Evolutionary conservation across 2,888 invertebrate genomes (phyloP).

Genomic region (Drosophila mettleri): DNA sequence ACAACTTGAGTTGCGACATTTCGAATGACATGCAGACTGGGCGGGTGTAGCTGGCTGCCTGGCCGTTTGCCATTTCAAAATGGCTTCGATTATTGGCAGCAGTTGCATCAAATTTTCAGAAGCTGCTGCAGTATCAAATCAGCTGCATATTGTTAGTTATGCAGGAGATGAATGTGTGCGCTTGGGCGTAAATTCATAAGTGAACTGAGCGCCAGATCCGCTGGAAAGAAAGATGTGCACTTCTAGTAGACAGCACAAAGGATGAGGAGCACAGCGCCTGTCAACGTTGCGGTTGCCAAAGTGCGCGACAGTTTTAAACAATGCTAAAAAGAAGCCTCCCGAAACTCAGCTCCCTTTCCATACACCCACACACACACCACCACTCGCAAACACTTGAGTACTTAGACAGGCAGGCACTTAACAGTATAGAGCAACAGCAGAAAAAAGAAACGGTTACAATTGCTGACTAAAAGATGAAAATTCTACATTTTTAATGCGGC

Average conservation of each 20-base stretch:
- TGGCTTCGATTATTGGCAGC: constrained; percentile 40
- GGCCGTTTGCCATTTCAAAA: constrained; percentile 24
- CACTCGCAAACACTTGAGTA: constrained; percentile 58
- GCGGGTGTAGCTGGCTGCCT: constrained; percentile 8
- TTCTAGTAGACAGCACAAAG: constrained; percentile 11
- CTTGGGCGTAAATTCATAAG: constrained; percentile 71
- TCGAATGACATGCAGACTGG: neutral
- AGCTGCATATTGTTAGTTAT: constrained; percentile 41
- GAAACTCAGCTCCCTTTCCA: neutral
- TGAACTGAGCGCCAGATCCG: constrained; percentile 46
- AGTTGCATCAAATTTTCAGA: constrained; percentile 27
- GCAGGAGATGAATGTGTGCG: constrained; percentile 27
- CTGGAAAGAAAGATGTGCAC: constrained; percentile 23
- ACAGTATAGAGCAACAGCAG: neutral
- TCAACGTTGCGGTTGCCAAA: constrained; percentile 52
- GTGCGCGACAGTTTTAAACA: constrained; percentile 69
- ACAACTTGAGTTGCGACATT: constrained; percentile 1
- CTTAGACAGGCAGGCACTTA: constrained; percentile 79
- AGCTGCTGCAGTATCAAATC: constrained; percentile 17
- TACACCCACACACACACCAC: neutral
- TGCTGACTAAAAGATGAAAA: constrained; percentile 82
- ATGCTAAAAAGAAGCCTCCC: constrained; percentile 35
- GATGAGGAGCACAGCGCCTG: constrained; percentile 14
- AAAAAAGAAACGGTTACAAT: constrained; percentile 65
- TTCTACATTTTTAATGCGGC: constrained; percentile 82